These are phyloP conservation scores for Pararge aegeria DNA, from an alignment of 1,140 invertebrate genomes.

Conservation along the genomic window DNA sequence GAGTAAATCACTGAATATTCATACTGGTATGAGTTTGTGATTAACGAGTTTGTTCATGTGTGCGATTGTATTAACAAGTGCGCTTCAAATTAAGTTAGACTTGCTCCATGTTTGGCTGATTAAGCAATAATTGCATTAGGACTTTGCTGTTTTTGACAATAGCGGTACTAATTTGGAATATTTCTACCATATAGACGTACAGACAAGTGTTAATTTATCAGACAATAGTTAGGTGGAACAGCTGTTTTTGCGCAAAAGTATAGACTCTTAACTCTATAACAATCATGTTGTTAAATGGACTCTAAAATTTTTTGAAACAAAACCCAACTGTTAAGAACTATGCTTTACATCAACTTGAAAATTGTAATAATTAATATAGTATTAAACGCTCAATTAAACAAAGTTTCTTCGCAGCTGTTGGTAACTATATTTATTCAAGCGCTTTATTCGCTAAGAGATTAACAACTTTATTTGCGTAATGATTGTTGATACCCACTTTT, in stretches of 20 bases:
- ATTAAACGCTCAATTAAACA: constrained; percentile 3
- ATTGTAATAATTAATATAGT: neutral
- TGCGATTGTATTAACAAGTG: constrained; percentile 11
- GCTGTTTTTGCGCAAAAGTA: too few relatives aligned
- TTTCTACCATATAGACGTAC: too few relatives aligned
- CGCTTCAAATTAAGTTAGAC: constrained; percentile 1
- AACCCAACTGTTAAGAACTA: too few relatives aligned
- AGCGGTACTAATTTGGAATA: neutral
- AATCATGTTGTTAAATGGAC: too few relatives aligned
- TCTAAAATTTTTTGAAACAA: too few relatives aligned
- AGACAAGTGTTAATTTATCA: too few relatives aligned
- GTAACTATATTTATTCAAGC: constrained; percentile 2
- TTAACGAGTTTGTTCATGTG: constrained; percentile 17
- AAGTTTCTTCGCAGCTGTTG: neutral
- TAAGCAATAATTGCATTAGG: neutral
- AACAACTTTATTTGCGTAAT: neutral
- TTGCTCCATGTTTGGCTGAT: neutral
- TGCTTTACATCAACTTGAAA: neutral
- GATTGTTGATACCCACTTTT: neutral
- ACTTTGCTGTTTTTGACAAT: constrained; percentile 3
- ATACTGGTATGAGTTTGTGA: constrained; percentile 15
- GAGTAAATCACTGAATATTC: constrained; percentile 19
- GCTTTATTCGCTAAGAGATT: neutral
- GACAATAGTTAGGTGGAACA: too few relatives aligned
- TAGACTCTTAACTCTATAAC: too few relatives aligned